phyloP scores from a whole-genome alignment of 2,888 invertebrate genomes.

The Miltochrista miniata region DNA sequence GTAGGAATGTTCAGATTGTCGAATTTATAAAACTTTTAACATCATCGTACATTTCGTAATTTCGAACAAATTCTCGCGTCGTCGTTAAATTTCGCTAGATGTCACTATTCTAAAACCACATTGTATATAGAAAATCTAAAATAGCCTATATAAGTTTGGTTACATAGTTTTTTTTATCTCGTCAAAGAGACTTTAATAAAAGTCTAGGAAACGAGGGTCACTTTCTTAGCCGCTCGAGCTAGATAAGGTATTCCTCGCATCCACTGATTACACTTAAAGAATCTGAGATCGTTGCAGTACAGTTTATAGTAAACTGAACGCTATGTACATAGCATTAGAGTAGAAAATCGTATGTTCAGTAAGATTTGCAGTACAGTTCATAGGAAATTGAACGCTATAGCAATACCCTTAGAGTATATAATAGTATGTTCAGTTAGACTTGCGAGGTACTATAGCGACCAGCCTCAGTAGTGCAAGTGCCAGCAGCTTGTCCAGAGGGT shows the following conservation, averaged over 20 bases:
- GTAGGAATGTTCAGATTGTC: conserved; percentile 32
- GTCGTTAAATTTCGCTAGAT: conserved; percentile 23
- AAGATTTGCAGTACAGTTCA: conserved; percentile 47
- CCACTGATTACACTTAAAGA: too few species aligned
- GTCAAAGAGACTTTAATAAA: too few species aligned
- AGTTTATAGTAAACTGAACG: too few species aligned
- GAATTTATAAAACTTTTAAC: conserved; percentile 18
- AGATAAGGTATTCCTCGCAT: too few species aligned
- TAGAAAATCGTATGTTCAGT: neutral
- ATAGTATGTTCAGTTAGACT: conserved; percentile 34
- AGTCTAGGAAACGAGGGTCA: too few species aligned
- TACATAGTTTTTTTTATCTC: too few species aligned
- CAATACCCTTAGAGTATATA: too few species aligned
- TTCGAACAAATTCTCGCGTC: conserved; percentile 3
- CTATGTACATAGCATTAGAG: too few species aligned
- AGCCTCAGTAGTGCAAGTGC: conserved; percentile 90
- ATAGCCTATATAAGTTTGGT: neutral
- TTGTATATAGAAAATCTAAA: conserved; percentile 1
- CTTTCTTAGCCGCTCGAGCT: too few species aligned
- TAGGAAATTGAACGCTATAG: too few species aligned
- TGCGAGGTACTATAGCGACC: conserved; percentile 84
- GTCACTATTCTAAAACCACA: conserved; percentile 25
- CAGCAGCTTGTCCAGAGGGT: conserved; percentile 96
- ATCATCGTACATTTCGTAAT: neutral
- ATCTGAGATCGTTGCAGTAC: too few species aligned